Base-by-base conservation (phyloP, 2,113 vertebrate genomes). In the Pitta sordida region DNA sequence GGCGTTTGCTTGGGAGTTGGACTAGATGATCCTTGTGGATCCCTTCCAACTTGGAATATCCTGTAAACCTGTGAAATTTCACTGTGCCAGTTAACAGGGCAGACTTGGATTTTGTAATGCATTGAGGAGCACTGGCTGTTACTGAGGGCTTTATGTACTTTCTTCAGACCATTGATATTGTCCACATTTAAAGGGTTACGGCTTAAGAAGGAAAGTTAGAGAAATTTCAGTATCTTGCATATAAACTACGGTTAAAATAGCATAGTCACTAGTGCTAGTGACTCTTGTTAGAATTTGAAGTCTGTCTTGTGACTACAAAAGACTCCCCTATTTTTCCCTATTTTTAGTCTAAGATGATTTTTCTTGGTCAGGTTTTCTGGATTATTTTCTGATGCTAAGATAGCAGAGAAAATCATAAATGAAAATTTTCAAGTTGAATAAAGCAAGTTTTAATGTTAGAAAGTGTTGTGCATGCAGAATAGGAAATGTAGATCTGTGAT, bases 251-350 rank as follows among this genome's bases (percentile, higher is more conserved):
- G 23, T 34, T 83, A 55, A 77, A 91, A 65, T 56, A 44, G 2
- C 18, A 62, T 39, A 39, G 36, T 39, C 59, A 39, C 11, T 20
- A 41, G 17, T 81, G 19, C 16, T 87, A 48, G 12, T 48, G 27
- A 60, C 7, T 71, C 36, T 75, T 63, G 5, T 48, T 64, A 79
- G 51, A 87, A 71, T 37, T 41, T 21, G 29, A 49, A 16, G 4
- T 64, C 59, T 77, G 11, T 46, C 36, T 12, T 43, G 16, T 23
- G 20, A 79, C 39, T 53, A 37, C 30, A n/a, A 29, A 56, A 34
- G 19, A 7, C 9, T n/a, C 7, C 4, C 8, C 3, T 1, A 22
- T 68, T 86, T 80, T 59, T 1, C n/a, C 22, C 6, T 59, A 10
- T 32, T 82, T 71, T 89, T 63, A 51, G 48, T 58, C 19, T 32